These are phyloP conservation scores for Aphis craccivora DNA, from an alignment of 1,140 invertebrate species.

Conservation along the genomic window DNA sequence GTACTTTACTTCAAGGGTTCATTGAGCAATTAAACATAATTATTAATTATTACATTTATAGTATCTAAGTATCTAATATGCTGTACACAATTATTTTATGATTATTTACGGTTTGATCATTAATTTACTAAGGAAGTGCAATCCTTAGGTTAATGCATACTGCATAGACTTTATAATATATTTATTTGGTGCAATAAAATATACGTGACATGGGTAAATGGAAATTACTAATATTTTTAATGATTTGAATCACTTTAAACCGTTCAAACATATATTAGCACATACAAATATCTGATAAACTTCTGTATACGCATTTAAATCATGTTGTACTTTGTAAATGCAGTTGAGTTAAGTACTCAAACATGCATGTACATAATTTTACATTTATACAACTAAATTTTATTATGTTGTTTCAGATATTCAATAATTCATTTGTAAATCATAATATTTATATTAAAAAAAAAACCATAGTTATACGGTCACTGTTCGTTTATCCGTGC, in stretches of 20 bases:
- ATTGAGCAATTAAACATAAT: neutral
- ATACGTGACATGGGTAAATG: neutral
- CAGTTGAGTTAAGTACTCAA: neutral
- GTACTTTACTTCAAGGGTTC: neutral
- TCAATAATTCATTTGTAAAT: constrained; percentile 24
- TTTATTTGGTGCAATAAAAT: constrained; percentile 24
- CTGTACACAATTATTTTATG: neutral
- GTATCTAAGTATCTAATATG: neutral
- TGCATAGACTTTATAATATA: neutral
- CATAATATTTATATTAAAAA: neutral
- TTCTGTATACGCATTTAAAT: neutral
- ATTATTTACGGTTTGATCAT: constrained; percentile 14
- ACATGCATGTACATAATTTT: constrained; percentile 12
- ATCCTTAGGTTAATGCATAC: neutral
- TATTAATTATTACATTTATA: neutral
- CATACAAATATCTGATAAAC: constrained; percentile 10
- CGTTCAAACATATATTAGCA: neutral
- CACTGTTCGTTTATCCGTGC: neutral
- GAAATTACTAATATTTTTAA: constrained; percentile 17
- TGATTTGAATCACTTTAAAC: neutral
- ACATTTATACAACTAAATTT: constrained; percentile 12
- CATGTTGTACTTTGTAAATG: neutral
- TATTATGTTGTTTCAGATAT: neutral
- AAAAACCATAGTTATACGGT: neutral
- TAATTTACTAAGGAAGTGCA: neutral